Evolutionary conservation across 2,113 vertebrate species (phyloP).

Genomic region (Psittacula cyanocephala): DNA sequence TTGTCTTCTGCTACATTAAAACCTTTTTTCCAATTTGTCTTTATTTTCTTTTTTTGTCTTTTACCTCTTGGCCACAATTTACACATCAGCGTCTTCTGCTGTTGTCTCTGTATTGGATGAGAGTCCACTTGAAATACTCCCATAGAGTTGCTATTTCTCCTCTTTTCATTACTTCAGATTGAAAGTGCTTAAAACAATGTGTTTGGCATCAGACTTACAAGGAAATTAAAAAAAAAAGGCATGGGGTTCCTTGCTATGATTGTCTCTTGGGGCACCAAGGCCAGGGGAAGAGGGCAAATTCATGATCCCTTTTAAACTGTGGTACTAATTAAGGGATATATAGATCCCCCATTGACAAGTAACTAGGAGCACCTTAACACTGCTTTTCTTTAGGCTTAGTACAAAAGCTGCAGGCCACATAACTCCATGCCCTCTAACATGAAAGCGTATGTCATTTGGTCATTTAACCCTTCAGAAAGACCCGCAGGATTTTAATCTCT

Average conservation of each 20-base stretch:
- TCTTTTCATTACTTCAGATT: slow-evolving; percentile 7
- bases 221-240: background rate
- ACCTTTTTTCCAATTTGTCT: slow-evolving; percentile 1
- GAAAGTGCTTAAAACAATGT: slow-evolving; percentile 4
- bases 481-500: slow-evolving; percentile 29
- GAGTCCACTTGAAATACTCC: slow-evolving; percentile 39
- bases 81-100: background rate
- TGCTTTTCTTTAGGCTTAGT: background rate
- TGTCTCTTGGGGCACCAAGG: background rate
- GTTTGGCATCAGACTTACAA: background rate
- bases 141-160: background rate
- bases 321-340: background rate
- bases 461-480: background rate
- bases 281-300: background rate
- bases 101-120: slow-evolving; percentile 32
- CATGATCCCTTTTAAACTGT: background rate
- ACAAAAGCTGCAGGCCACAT: background rate
- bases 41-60: background rate
- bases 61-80: slow-evolving; percentile 36
- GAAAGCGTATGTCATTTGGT: background rate
- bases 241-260: background rate
- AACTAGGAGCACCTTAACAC: background rate
- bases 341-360: background rate
- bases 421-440: background rate
- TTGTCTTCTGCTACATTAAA: slow-evolving; percentile 24